Conservation (phyloP, 2,888 invertebrate genomes). For the Neoaliturus tenellus region DNA sequence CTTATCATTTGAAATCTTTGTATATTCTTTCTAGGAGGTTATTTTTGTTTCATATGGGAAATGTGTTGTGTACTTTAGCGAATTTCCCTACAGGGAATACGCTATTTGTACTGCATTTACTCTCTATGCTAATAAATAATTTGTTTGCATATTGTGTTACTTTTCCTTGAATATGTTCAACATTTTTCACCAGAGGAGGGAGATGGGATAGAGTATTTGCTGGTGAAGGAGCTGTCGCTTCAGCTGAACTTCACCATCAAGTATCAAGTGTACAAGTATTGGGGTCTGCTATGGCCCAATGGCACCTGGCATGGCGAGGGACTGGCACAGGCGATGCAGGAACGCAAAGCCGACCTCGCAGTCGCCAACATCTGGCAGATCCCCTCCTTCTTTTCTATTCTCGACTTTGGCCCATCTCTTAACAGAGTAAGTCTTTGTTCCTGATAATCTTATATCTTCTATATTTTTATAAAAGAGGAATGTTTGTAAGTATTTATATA, state of each 20-base stretch:
- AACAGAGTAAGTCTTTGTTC: background rate
- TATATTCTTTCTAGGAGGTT: background rate
- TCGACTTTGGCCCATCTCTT: background rate
- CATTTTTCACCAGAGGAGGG: background rate
- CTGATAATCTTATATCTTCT: too few relatives aligned
- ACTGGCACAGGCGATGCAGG: background rate
- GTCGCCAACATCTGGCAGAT: constrained; percentile 12
- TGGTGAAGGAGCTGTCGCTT: background rate
- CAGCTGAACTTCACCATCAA: background rate
- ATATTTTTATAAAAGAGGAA: too few relatives aligned
- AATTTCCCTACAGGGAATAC: too few relatives aligned
- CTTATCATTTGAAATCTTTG: too few relatives aligned
- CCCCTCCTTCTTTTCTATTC: background rate
- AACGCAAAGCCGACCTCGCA: background rate
- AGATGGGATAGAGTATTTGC: background rate
- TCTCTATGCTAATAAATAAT: background rate
- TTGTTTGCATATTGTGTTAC: too few relatives aligned
- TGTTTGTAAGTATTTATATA: too few relatives aligned
- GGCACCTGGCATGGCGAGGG: background rate
- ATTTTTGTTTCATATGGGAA: background rate
- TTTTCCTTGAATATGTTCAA: too few relatives aligned
- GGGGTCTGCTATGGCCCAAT: background rate
- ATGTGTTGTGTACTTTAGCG: too few relatives aligned
- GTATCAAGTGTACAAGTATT: background rate
- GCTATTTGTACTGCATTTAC: background rate